Percentiles rank a stretch among this genome's conserved stretches.
phyloP scores from a whole-genome alignment of 2,888 invertebrate genomes.

The Cyclophora albipunctata region DNA sequence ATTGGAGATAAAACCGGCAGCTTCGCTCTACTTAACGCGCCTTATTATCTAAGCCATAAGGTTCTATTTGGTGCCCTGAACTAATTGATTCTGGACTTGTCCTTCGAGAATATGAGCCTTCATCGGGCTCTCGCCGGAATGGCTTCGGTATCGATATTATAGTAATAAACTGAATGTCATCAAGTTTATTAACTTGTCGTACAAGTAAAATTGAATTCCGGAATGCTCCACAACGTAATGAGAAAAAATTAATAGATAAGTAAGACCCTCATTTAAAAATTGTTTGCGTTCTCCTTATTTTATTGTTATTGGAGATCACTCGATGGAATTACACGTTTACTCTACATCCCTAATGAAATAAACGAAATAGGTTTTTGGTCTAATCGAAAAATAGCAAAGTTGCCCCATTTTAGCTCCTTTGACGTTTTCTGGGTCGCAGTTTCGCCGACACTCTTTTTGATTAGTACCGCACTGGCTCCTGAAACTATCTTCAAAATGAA shows the following conservation, averaged over 20 bases:
- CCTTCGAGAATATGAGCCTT: constrained; percentile 19
- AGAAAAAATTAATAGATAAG: no score
- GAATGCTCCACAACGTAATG: no score
- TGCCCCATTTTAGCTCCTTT: no score
- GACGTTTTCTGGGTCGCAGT: not conserved
- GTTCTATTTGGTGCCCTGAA: constrained; percentile 31
- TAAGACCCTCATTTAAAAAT: no score
- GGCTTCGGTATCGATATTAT: constrained; percentile 17
- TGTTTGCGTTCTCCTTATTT: no score
- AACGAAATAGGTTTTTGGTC: no score
- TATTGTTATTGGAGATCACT: no score
- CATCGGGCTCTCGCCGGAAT: constrained; percentile 10
- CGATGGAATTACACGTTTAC: no score
- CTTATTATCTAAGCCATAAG: constrained; percentile 7
- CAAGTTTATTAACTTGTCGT: constrained; percentile 2
- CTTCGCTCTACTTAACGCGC: constrained; percentile 5
- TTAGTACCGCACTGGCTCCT: constrained; percentile 10
- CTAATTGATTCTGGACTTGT: constrained; percentile 53
- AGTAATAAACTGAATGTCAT: constrained; percentile 15
- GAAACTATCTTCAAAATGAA: constrained; percentile 16
- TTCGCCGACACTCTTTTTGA: constrained; percentile 17
- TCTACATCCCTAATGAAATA: no score
- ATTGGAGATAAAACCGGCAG: constrained; percentile 25
- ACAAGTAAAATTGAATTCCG: no score
- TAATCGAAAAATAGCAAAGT: no score